Conservation (phyloP, 2,797 vertebrate species). For the Heliangelus exortis region DNA sequence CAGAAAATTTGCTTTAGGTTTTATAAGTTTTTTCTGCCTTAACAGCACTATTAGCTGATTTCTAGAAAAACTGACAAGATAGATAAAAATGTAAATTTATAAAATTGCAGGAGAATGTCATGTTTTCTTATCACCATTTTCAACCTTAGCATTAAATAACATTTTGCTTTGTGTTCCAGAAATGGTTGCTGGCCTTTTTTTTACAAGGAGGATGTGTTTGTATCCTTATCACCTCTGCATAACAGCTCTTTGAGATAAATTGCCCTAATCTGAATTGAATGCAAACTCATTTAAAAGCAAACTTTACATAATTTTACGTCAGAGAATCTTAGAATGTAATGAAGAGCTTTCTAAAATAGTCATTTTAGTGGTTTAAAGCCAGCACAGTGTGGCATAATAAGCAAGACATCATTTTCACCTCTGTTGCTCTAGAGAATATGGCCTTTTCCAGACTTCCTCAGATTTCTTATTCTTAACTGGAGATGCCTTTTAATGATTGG, state of each 20-base stretch:
- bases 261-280: not conserved
- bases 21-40: conserved; percentile 47
- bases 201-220: not conserved
- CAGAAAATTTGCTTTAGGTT: conserved; percentile 21
- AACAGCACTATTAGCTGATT: conserved; percentile 51
- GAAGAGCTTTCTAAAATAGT: conserved; percentile 12
- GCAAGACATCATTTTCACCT: not conserved
- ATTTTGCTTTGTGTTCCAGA: conserved; percentile 44
- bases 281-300: conserved; percentile 10
- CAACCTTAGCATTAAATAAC: not conserved
- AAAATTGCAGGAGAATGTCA: conserved; percentile 25
- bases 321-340: conserved; percentile 10
- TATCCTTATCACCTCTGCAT: not conserved
- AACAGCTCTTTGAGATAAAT: conserved; percentile 25
- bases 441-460: not conserved
- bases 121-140: conserved; percentile 21
- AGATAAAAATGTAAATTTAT: not conserved
- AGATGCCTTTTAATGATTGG: not conserved
- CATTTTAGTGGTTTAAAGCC: not conserved
- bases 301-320: conserved; percentile 14
- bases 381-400: not conserved
- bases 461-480: not conserved
- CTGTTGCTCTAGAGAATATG: not conserved
- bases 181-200: not conserved
- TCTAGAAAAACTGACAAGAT: not conserved